These are phyloP conservation scores for Zoanthus solanderi DNA, from an alignment of 92 coral and sea anemone species.

Conservation along the genomic window DNA sequence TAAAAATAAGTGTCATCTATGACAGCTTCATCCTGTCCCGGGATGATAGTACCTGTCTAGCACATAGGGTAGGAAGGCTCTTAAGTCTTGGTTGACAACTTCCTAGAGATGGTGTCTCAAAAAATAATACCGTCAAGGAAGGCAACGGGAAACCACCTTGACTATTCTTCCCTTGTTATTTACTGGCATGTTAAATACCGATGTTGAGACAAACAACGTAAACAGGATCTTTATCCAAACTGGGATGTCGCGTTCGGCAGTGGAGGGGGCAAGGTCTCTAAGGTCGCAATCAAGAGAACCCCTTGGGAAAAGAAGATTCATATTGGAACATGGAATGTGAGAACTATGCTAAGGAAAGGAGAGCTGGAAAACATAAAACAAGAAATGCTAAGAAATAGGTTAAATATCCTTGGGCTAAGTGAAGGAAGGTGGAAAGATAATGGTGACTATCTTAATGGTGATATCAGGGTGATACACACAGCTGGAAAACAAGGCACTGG, in stretches of 20 bases:
- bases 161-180: background rate
- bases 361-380: constrained; percentile 1
- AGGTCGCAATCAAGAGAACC: background rate
- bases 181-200: constrained; percentile 6
- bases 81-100: background rate
- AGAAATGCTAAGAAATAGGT: constrained; percentile 9
- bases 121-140: background rate
- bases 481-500: constrained; percentile 38
- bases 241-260: background rate
- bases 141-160: background rate
- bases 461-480: constrained; percentile 40
- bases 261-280: constrained; percentile 10
- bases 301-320: background rate
- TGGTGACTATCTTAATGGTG: constrained; percentile 12
- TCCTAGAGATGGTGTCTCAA: constrained; percentile 13
- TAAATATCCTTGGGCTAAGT: constrained; percentile 13
- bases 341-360: constrained; percentile 7
- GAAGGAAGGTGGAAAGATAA: constrained; percentile 10
- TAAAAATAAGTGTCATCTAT: no score
- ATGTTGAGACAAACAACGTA: constrained; percentile 11
- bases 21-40: background rate
- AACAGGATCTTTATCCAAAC: background rate
- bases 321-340: constrained; percentile 11
- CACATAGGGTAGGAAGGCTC: constrained; percentile 8
- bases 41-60: constrained; percentile 5